A percentile compares a stretch with the other conserved stretches of the same genome.
Evolutionary conservation across 2,888 invertebrate genomes (phyloP).

Genomic region (Loripinus fragilis): DNA sequence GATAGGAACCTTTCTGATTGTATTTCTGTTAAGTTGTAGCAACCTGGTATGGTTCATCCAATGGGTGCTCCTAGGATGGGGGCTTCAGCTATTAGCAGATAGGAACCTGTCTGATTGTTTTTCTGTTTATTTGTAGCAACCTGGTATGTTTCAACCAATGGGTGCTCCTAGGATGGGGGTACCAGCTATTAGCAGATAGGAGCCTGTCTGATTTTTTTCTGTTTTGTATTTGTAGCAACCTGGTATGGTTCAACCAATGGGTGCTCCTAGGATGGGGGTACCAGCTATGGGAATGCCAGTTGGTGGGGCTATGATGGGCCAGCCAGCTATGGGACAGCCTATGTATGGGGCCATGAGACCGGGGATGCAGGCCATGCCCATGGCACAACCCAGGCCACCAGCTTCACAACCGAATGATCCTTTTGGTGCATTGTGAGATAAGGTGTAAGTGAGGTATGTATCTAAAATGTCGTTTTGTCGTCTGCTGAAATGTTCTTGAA

Average conservation of each 20-base stretch:
- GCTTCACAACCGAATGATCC: constrained; percentile 73
- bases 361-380: constrained; percentile 52
- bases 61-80: no score
- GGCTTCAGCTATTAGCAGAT: no score
- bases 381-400: constrained; percentile 62
- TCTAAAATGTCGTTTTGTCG: no score
- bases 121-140: constrained; percentile 32
- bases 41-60: no score
- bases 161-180: no score
- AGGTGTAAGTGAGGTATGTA: constrained; percentile 36
- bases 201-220: no score
- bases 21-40: constrained; percentile 21
- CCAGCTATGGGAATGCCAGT: constrained; percentile 58
- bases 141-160: no score
- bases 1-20: no score
- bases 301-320: constrained; percentile 63
- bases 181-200: no score
- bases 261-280: constrained; percentile 35
- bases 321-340: constrained; percentile 59
- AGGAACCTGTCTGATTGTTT: no score
- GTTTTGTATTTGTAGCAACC: constrained; percentile 35
- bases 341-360: constrained; percentile 45
- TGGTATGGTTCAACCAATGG: constrained; percentile 37
- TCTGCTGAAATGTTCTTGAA: no score
- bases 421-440: constrained; percentile 78